A percentile compares a stretch with the other conserved stretches of the same genome.
Evolutionary conservation across 2,797 vertebrate genomes (phyloP).

Genomic region (Cheirogaleus major): DNA sequence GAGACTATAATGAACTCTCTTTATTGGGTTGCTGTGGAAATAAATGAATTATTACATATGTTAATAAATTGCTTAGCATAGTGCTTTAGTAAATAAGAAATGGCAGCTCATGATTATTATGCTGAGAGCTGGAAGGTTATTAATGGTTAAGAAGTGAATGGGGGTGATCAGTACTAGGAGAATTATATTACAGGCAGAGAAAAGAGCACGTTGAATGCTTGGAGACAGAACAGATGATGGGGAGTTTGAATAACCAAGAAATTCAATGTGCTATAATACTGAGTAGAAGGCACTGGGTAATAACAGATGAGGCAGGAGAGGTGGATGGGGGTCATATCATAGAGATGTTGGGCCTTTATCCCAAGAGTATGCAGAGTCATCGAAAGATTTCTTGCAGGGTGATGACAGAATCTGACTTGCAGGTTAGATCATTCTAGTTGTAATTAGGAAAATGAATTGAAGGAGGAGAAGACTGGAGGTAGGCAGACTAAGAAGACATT

Average conservation of each 20-base stretch:
- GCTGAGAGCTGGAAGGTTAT: not conserved
- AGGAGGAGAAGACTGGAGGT: not conserved
- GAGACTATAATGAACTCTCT: not conserved
- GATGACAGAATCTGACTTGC: not conserved
- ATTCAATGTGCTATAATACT: not conserved
- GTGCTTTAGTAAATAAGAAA: not conserved
- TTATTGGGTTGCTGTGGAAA: conserved; percentile 25
- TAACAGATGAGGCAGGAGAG: not conserved
- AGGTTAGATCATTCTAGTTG: not conserved
- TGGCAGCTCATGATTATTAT: not conserved
- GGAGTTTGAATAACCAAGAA: not conserved
- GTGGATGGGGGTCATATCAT: not conserved
- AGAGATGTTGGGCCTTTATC: not conserved
- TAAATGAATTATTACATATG: not conserved
- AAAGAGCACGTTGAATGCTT: not conserved
- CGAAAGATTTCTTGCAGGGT: not conserved
- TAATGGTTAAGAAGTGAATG: conserved; percentile 18
- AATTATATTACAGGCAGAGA: not conserved
- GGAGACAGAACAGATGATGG: not conserved
- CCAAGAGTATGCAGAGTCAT: not conserved
- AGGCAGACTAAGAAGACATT: not conserved
- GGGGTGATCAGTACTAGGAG: not conserved
- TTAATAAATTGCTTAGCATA: not conserved
- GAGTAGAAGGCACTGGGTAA: not conserved
- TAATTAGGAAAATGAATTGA: not conserved